phyloP scores from a whole-genome alignment of 2,797 vertebrate genomes.

The Nasua narica region DNA sequence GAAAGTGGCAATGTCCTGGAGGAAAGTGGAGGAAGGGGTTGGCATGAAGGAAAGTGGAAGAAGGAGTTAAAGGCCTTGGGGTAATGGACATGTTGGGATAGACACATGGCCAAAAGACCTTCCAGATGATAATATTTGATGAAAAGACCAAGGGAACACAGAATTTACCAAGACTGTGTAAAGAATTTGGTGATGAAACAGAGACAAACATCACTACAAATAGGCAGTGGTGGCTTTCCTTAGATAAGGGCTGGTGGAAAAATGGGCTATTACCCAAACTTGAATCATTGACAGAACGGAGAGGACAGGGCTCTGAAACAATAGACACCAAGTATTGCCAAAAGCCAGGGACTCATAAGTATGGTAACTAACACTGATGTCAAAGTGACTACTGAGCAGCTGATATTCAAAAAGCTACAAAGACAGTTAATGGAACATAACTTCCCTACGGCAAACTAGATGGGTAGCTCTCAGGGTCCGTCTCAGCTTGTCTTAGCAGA shows the following conservation, averaged over 20 bases:
- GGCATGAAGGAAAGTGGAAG: background rate
- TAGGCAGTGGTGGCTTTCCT: background rate
- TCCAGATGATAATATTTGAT: background rate
- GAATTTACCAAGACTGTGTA: background rate
- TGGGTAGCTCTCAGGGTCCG: background rate
- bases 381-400: background rate
- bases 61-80: background rate
- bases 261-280: background rate
- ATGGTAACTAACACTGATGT: background rate
- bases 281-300: background rate
- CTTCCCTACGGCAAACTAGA: background rate
- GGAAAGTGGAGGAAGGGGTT: background rate
- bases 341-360: background rate
- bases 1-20: background rate
- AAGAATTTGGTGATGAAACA: background rate
- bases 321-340: background rate
- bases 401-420: background rate
- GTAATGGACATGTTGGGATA: background rate
- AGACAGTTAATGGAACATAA: background rate
- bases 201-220: background rate
- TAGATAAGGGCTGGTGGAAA: background rate
- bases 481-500: background rate
- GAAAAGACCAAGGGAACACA: background rate
- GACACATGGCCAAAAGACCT: background rate
- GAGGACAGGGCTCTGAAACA: background rate